These are phyloP conservation scores for Lophotis ruficrista DNA, from an alignment of 2,113 vertebrate genomes.

Conservation along the genomic window DNA sequence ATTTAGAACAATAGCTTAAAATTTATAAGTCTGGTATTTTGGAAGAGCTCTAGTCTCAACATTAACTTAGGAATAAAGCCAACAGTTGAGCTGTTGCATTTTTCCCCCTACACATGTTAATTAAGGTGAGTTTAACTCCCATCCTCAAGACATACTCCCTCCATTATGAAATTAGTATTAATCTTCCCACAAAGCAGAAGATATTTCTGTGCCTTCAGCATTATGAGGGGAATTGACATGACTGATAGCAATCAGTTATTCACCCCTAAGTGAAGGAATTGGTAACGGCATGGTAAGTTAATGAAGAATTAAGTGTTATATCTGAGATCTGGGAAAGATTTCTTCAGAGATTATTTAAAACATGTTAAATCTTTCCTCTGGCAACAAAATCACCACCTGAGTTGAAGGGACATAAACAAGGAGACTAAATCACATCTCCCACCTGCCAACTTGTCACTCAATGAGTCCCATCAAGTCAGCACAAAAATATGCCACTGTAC, in stretches of 20 bases:
- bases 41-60: background rate
- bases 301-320: background rate
- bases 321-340: background rate
- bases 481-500: background rate
- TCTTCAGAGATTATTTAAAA: background rate
- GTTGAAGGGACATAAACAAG: background rate
- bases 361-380: background rate
- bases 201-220: background rate
- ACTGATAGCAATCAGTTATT: slow-evolving; percentile 14
- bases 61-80: background rate
- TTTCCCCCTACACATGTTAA: background rate
- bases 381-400: slow-evolving; percentile 4
- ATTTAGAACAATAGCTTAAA: background rate
- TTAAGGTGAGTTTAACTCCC: background rate
- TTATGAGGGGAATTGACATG: background rate
- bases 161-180: background rate
- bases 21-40: background rate
- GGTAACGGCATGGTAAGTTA: background rate
- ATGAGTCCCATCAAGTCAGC: background rate
- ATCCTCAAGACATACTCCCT: background rate
- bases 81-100: background rate
- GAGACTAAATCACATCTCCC: background rate
- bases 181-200: background rate
- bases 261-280: background rate
- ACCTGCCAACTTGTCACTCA: background rate